A percentile compares a stretch with the other conserved stretches of the same genome.
Conservation (phyloP, 2,113 vertebrate species). For the Carassius gibelio region DNA sequence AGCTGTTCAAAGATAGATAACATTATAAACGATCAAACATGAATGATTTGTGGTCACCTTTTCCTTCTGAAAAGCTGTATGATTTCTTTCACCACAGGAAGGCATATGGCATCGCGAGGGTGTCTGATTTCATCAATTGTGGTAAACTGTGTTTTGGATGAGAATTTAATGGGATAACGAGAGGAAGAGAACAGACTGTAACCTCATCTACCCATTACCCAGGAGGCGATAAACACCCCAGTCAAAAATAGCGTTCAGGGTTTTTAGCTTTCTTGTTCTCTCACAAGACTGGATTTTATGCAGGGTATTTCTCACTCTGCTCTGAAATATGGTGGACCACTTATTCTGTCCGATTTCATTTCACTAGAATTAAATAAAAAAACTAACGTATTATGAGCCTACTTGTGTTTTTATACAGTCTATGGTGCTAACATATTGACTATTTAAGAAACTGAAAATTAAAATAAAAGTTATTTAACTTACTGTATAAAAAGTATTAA, state of each 20-base stretch:
- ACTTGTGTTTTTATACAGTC: too few species aligned
- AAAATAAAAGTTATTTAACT: background rate
- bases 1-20: background rate
- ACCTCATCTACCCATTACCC: slow-evolving; percentile 24
- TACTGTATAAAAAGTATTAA: background rate
- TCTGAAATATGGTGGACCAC: background rate
- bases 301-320: background rate
- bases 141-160: slow-evolving; percentile 71
- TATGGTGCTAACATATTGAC: background rate
- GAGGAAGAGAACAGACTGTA: slow-evolving; percentile 16
- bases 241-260: slow-evolving; percentile 1
- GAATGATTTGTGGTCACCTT: slow-evolving; percentile 14
- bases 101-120: slow-evolving; percentile 63
- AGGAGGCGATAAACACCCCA: slow-evolving; percentile 19
- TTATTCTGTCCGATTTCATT: background rate
- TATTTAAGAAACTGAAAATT: background rate
- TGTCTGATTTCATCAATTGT: slow-evolving; percentile 74
- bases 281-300: background rate
- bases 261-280: background rate
- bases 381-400: background rate
- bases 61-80: slow-evolving; percentile 3
- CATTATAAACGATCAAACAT: background rate
- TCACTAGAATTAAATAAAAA: background rate
- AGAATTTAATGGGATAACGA: slow-evolving; percentile 32
- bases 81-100: slow-evolving; percentile 27